These are phyloP conservation scores for Leucophora obtusa DNA, from an alignment of 2,888 invertebrate species.

Conservation along the genomic window DNA sequence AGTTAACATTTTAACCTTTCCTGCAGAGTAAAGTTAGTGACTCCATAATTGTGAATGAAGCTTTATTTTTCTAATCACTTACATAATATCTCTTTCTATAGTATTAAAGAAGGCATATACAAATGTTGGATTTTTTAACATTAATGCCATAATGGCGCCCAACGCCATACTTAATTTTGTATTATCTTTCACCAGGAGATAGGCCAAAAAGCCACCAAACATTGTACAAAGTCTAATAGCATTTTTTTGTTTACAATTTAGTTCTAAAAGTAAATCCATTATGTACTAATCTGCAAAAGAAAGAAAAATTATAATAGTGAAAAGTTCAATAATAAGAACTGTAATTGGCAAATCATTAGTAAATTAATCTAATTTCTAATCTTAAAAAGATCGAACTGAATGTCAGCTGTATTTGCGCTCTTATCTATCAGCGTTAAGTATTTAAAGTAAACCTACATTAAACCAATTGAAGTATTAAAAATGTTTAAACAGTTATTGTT, in stretches of 20 bases:
- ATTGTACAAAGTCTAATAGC: conserved; percentile 71
- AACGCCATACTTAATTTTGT: conserved; percentile 70
- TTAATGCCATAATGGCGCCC: conserved; percentile 70
- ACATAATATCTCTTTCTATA: conserved; percentile 72
- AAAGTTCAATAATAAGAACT: background rate
- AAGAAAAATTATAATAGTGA: background rate
- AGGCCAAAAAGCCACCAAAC: conserved; percentile 69
- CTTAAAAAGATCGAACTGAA: too few relatives aligned
- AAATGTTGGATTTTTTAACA: conserved; percentile 70
- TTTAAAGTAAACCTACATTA: too few relatives aligned
- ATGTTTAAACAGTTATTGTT: too few relatives aligned
- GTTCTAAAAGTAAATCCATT: conserved; percentile 72
- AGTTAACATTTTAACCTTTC: too few relatives aligned
- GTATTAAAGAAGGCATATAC: conserved; percentile 73
- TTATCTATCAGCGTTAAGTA: too few relatives aligned
- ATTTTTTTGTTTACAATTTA: conserved; percentile 74
- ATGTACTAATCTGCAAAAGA: conserved; percentile 37
- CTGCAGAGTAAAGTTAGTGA: too few relatives aligned
- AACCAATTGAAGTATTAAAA: too few relatives aligned
- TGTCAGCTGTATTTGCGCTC: too few relatives aligned
- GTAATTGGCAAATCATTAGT: too few relatives aligned
- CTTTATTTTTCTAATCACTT: too few relatives aligned
- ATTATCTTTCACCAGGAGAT: conserved; percentile 67
- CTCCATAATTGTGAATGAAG: too few relatives aligned
- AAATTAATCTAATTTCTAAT: too few relatives aligned